A percentile compares a stretch with the other conserved stretches of the same genome.
Conservation (phyloP, 2,888 invertebrate species). For the Dermolepida albohirtum region DNA sequence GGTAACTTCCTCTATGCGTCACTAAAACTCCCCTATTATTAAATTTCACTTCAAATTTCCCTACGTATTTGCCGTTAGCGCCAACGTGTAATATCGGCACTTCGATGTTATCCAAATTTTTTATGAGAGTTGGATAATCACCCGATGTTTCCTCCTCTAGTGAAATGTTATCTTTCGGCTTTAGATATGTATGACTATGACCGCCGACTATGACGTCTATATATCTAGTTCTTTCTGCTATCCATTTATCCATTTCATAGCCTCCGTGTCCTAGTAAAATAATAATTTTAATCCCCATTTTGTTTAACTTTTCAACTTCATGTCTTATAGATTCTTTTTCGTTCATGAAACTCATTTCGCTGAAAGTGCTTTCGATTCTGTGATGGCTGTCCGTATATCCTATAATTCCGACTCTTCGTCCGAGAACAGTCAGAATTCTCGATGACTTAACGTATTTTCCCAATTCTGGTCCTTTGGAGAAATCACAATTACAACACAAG, state of each 20-base stretch:
- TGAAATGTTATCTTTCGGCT: slow-evolving; percentile 69
- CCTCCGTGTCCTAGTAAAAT: slow-evolving; percentile 93
- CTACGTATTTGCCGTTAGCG: too few species aligned
- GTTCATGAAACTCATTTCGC: slow-evolving; percentile 61
- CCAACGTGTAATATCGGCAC: background rate
- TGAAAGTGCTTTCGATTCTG: slow-evolving; percentile 1
- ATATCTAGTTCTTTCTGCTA: slow-evolving; percentile 80
- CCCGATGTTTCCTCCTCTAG: slow-evolving; percentile 73
- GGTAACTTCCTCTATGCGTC: too few species aligned
- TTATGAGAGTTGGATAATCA: slow-evolving; percentile 81
- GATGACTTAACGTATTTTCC: slow-evolving; percentile 72
- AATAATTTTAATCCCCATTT: slow-evolving; percentile 79
- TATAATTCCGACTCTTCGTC: slow-evolving; percentile 81
- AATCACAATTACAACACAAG: slow-evolving; percentile 85
- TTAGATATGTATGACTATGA: slow-evolving; percentile 91
- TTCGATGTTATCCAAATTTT: background rate
- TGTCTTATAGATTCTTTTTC: slow-evolving; percentile 76
- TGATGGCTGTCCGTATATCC: slow-evolving; percentile 90
- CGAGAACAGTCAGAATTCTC: slow-evolving; percentile 72
- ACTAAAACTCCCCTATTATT: too few species aligned
- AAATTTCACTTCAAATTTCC: too few species aligned
- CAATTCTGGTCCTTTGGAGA: slow-evolving; percentile 66
- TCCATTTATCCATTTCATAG: slow-evolving; percentile 78
- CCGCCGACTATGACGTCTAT: slow-evolving; percentile 92
- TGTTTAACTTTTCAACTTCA: slow-evolving; percentile 74